Percentiles rank a stretch among this genome's conserved stretches.
phyloP scores from a whole-genome alignment of 2,113 vertebrate genomes.

The Oostethus manadensis region DNA sequence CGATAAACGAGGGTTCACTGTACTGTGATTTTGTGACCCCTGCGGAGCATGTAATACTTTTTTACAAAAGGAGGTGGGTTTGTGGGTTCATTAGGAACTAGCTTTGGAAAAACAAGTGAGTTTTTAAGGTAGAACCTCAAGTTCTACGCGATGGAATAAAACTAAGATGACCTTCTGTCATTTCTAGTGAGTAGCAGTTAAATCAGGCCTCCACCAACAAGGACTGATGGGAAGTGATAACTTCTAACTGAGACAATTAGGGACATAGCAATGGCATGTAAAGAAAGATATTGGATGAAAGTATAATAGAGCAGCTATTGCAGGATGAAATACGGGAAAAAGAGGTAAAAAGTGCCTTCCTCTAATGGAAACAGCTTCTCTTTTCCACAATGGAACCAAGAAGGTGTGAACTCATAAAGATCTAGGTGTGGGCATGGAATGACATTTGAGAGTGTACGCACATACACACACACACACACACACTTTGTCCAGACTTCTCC shows the following conservation, averaged over 20 bases:
- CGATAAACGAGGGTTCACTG: too few species aligned
- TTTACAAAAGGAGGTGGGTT: too few species aligned
- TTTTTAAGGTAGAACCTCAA: too few species aligned
- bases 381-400: conserved; percentile 47
- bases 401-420: conserved; percentile 54
- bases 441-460: conserved; percentile 28
- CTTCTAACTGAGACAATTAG: neutral
- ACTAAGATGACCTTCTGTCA: too few species aligned
- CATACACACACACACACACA: neutral
- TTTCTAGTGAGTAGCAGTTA: too few species aligned
- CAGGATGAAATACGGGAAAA: conserved; percentile 26
- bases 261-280: conserved; percentile 14
- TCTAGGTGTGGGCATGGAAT: conserved; percentile 46
- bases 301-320: conserved; percentile 3
- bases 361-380: conserved; percentile 36
- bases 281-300: conserved; percentile 12
- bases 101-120: too few species aligned
- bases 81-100: too few species aligned
- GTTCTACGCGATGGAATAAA: too few species aligned
- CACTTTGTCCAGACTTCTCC: conserved; percentile 18
- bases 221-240: neutral
- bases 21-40: too few species aligned
- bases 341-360: conserved; percentile 42
- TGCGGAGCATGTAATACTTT: too few species aligned
- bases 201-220: too few species aligned